These are phyloP conservation scores for Drosophila barbarae DNA, from an alignment of 2,888 invertebrate species.

Conservation along the genomic window DNA sequence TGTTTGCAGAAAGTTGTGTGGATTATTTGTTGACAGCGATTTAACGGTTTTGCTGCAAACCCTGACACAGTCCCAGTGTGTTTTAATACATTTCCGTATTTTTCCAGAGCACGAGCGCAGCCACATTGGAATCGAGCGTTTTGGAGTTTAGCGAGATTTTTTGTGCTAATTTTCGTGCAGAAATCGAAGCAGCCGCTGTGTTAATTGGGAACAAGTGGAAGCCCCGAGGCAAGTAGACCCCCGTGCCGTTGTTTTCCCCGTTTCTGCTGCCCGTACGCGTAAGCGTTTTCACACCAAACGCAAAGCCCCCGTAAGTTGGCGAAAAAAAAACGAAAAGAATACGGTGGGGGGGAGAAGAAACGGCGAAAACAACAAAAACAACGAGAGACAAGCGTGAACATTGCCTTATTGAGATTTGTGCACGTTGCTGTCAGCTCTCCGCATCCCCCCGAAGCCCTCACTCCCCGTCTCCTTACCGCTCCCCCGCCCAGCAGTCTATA, in stretches of 20 bases:
- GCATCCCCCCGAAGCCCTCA: background rate
- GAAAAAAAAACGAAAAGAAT: conserved; percentile 5
- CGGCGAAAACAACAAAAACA: conserved; percentile 40
- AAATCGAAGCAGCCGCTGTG: conserved; percentile 40
- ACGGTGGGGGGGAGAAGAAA: conserved; percentile 37
- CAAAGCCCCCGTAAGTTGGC: conserved; percentile 37
- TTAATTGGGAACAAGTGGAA: conserved; percentile 59
- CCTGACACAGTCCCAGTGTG: background rate
- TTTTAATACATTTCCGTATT: background rate
- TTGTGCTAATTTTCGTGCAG: conserved; percentile 31
- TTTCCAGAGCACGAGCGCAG: conserved; percentile 10
- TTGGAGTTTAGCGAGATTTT: conserved; percentile 17
- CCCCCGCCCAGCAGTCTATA: conserved; percentile 28
- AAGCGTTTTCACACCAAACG: conserved; percentile 27
- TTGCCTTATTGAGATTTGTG: conserved; percentile 68
- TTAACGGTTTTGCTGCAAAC: background rate
- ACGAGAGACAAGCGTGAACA: conserved; percentile 50
- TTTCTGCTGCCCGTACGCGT: conserved; percentile 5
- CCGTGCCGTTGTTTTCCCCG: conserved; percentile 9
- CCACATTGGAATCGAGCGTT: conserved; percentile 36
- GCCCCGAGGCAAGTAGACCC: conserved; percentile 55
- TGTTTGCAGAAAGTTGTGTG: too few relatives aligned
- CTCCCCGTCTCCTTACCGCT: conserved; percentile 30
- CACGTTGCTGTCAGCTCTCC: conserved; percentile 44
- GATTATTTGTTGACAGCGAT: background rate